A percentile compares a stretch with the other conserved stretches of the same genome.
Evolutionary conservation across 2,888 invertebrate species (phyloP).

Genomic region (Macrophya alboannulata): DNA sequence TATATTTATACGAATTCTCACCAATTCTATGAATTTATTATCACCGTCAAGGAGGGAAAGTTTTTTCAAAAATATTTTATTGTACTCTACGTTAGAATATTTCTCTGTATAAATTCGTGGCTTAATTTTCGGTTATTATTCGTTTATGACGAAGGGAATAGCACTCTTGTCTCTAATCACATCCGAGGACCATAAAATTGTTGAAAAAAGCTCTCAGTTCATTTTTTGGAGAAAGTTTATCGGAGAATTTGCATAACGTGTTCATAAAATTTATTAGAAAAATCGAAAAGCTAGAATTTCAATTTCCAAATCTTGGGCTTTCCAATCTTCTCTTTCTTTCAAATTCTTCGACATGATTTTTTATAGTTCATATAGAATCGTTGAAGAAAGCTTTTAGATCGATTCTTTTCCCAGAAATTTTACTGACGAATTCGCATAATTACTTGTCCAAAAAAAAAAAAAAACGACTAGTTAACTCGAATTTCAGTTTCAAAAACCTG

Average conservation of each 20-base stretch:
- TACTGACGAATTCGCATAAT: too few relatives aligned
- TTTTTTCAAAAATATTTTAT: constrained; percentile 2
- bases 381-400: background rate
- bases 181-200: background rate
- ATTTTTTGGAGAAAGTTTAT: background rate
- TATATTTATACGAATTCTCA: background rate
- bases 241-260: background rate
- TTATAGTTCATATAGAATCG: background rate
- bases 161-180: background rate
- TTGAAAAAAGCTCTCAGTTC: background rate
- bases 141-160: background rate
- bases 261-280: background rate
- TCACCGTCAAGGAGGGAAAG: background rate
- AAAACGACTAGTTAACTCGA: too few relatives aligned
- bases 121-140: background rate
- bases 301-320: background rate
- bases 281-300: background rate
- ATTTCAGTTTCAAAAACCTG: too few relatives aligned
- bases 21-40: background rate
- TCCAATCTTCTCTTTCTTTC: background rate
- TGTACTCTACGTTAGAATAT: background rate
- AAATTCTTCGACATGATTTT: background rate
- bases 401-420: too few relatives aligned
- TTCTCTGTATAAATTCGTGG: background rate
- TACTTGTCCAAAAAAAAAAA: too few relatives aligned